These are phyloP conservation scores for Synanthedon myopaeformis DNA, from an alignment of 2,888 invertebrate genomes.

Conservation along the genomic window DNA sequence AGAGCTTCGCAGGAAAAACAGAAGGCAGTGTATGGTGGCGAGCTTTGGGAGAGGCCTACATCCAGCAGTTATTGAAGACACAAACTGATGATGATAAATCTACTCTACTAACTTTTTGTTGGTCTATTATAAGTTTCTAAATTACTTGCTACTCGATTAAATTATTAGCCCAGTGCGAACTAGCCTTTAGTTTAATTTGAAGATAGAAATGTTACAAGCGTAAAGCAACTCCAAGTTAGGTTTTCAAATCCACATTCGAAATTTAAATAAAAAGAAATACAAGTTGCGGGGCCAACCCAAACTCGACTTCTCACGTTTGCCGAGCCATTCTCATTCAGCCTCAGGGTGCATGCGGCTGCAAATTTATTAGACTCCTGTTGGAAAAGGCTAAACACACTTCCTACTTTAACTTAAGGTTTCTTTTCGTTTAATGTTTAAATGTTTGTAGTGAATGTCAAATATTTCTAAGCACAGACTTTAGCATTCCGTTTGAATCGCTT, in stretches of 20 bases:
- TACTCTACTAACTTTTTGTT: too few relatives aligned
- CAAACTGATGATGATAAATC: too few relatives aligned
- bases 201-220: too few relatives aligned
- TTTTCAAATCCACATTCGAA: neutral
- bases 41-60: too few relatives aligned
- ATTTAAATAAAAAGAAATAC: neutral
- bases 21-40: too few relatives aligned
- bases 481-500: conserved; percentile 16
- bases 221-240: too few relatives aligned
- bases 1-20: too few relatives aligned
- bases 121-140: too few relatives aligned
- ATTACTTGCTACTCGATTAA: too few relatives aligned
- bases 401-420: neutral
- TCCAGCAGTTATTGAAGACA: too few relatives aligned
- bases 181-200: too few relatives aligned
- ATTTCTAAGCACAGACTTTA: conserved; percentile 1
- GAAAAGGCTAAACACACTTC: neutral
- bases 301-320: conserved; percentile 3
- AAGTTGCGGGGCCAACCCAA: neutral
- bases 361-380: neutral
- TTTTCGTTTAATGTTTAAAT: neutral
- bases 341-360: neutral
- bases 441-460: neutral
- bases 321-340: neutral
- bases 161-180: too few relatives aligned